phyloP scores from a whole-genome alignment of 2,113 vertebrate species.

The Peromyscus maniculatus region DNA sequence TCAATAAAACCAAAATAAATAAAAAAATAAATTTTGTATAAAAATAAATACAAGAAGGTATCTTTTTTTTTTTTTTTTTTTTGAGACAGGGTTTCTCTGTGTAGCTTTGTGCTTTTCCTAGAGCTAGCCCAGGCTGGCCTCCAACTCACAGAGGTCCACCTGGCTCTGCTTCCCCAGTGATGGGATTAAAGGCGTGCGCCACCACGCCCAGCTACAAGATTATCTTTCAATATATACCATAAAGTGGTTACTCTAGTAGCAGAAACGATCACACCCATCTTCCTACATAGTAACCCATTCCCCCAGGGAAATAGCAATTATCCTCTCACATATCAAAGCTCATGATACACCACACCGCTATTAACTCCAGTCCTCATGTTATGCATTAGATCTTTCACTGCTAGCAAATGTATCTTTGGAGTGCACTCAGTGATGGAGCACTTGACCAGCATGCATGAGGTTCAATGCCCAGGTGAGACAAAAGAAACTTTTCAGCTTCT shows the following conservation, averaged over 20 bases:
- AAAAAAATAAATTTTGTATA: neutral
- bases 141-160: no score
- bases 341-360: no score
- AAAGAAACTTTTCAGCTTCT: neutral
- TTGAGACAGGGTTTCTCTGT: no score
- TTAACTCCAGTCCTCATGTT: neutral
- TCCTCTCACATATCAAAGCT: neutral
- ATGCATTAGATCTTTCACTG: neutral
- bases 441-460: neutral
- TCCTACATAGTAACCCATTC: neutral
- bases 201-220: neutral
- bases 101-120: no score
- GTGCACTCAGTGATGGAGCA: neutral
- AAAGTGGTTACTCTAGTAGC: neutral
- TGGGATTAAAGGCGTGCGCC: no score
- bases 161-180: no score
- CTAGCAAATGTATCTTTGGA: neutral
- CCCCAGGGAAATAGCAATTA: neutral
- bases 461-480: neutral
- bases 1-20: neutral
- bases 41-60: neutral
- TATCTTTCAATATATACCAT: neutral
- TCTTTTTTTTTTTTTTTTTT: neutral
- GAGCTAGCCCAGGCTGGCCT: no score
- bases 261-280: neutral